A percentile compares a stretch with the other conserved stretches of the same genome.
These are phyloP conservation scores for Rhamnusium bicolor DNA, from an alignment of 2,888 invertebrate species.

Conservation along the genomic window DNA sequence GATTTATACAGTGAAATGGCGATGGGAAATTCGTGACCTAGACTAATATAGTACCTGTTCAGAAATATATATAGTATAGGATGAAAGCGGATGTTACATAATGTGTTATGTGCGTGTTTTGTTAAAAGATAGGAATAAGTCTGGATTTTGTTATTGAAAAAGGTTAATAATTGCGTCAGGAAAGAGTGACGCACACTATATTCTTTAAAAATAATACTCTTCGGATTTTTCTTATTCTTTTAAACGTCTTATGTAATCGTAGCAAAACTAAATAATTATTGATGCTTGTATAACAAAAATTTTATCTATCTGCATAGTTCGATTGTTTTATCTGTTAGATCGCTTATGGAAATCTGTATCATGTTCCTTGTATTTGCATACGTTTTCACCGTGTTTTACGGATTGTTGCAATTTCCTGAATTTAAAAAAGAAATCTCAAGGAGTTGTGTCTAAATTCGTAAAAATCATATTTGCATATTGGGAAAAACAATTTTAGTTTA, in stretches of 20 bases:
- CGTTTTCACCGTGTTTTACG: background rate
- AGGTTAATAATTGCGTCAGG: conserved; percentile 4
- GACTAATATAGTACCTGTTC: background rate
- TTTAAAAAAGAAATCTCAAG: too few relatives aligned
- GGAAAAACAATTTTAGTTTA: too few relatives aligned
- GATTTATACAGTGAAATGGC: background rate
- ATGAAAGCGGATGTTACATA: conserved; percentile 11
- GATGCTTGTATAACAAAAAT: too few relatives aligned
- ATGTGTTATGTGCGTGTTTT: background rate
- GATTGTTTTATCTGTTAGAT: too few relatives aligned
- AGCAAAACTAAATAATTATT: background rate
- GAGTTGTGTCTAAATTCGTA: too few relatives aligned
- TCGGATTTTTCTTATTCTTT: background rate
- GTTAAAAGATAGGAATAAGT: conserved; percentile 7
- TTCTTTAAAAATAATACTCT: background rate
- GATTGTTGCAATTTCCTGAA: background rate
- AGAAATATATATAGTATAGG: background rate
- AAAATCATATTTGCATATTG: too few relatives aligned
- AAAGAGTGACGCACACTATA: background rate
- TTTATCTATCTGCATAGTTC: too few relatives aligned
- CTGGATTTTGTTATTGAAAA: conserved; percentile 8
- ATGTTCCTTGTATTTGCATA: background rate
- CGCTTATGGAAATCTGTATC: too few relatives aligned
- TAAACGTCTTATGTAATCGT: background rate
- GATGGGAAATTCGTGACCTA: conserved; percentile 24